A percentile compares a stretch with the other conserved stretches of the same genome.
Conservation (phyloP, 1,140 invertebrate species). For the Pseudomyrmex gracilis region DNA sequence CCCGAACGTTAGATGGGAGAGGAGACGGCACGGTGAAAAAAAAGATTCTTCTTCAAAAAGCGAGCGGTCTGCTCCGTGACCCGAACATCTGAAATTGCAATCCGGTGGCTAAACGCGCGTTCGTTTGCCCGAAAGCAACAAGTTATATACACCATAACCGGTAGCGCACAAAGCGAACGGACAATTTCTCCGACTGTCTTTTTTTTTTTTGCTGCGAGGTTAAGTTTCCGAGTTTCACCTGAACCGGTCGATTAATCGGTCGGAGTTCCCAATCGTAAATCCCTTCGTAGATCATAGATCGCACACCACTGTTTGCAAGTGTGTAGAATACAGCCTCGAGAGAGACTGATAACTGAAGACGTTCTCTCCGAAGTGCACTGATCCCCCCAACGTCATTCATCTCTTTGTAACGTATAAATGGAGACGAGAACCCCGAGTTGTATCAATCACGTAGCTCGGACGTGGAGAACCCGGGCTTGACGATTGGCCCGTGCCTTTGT, state of each 20-base stretch:
- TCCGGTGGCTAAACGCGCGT: conserved; percentile 43
- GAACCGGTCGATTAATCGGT: conserved; percentile 14
- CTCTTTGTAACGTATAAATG: not conserved
- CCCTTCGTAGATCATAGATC: not conserved
- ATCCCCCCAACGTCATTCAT: conserved; percentile 32
- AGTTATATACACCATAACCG: conserved; percentile 71
- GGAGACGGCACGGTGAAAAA: not conserved
- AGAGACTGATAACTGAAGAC: not conserved
- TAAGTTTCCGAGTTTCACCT: not conserved
- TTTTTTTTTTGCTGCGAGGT: conserved; percentile 1
- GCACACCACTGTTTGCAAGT: not conserved
- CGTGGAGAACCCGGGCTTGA: conserved; percentile 1
- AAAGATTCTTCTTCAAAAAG: conserved; percentile 1
- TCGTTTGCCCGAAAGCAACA: conserved; percentile 67
- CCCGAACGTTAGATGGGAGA: not conserved
- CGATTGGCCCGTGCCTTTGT: conserved; percentile 41
- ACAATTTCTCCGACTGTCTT: not conserved
- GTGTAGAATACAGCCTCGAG: not conserved
- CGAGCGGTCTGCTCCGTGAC: conserved; percentile 30
- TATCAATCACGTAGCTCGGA: conserved; percentile 39
- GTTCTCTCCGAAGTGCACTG: not conserved
- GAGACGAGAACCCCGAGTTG: conserved; percentile 5
- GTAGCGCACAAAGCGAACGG: conserved; percentile 49
- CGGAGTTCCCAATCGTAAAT: too few relatives aligned
- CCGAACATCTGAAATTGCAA: conserved; percentile 59